These are phyloP conservation scores for Eidolon dupreanum DNA, from an alignment of 2,797 vertebrate species.

Conservation along the genomic window DNA sequence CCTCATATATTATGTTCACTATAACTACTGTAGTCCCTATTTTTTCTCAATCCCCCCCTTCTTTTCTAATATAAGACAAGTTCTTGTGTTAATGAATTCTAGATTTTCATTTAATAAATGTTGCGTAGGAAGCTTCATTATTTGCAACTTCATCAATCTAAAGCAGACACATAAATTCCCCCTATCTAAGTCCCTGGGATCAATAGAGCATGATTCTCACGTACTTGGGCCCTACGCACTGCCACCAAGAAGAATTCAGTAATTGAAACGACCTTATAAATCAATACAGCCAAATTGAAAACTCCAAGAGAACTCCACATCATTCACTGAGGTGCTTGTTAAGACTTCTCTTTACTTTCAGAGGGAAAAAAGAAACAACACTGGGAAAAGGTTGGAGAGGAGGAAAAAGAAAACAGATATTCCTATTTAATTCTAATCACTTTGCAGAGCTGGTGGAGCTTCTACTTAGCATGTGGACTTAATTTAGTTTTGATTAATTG, in stretches of 20 bases:
- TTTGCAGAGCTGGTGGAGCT: no score
- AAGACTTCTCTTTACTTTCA: conserved; percentile 49
- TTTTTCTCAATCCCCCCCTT: conserved; percentile 37
- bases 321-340: conserved; percentile 63
- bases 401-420: background rate
- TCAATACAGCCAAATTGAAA: conserved; percentile 83
- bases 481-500: background rate
- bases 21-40: conserved; percentile 45
- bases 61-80: conserved; percentile 49
- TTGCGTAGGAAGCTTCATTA: conserved; percentile 70
- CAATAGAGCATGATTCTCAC: conserved; percentile 75
- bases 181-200: conserved; percentile 58
- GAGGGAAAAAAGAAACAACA: background rate
- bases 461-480: background rate
- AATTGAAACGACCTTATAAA: conserved; percentile 85
- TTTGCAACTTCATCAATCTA: conserved; percentile 62
- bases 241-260: conserved; percentile 77
- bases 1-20: conserved; percentile 76
- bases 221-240: background rate
- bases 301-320: conserved; percentile 70
- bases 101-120: conserved; percentile 77
- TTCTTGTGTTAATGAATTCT: conserved; percentile 71
- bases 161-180: conserved; percentile 41
- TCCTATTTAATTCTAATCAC: conserved; percentile 40
- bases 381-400: background rate